phyloP scores from a whole-genome alignment of 2,797 vertebrate species.

The Pangasius macronema region DNA sequence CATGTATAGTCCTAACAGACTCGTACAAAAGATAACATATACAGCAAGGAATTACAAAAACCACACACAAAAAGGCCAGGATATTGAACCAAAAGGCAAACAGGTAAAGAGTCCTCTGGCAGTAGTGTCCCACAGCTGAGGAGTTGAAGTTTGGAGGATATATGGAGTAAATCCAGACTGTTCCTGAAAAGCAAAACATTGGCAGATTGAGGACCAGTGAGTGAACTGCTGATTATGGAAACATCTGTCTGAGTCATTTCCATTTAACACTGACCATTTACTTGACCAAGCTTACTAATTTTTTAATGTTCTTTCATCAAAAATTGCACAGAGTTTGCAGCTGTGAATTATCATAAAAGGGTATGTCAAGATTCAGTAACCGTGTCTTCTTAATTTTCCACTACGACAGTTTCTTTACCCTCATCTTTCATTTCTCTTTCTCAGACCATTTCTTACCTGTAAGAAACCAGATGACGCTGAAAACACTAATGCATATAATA shows the following conservation, averaged over 20 bases:
- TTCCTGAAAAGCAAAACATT: constrained; percentile 58
- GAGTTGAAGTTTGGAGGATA: constrained; percentile 64
- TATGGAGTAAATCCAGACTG: constrained; percentile 74
- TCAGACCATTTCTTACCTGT: constrained; percentile 35
- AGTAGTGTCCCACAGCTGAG: constrained; percentile 51
- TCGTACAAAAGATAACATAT: constrained; percentile 22
- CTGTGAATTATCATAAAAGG: neutral
- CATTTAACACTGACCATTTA: neutral
- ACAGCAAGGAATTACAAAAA: constrained; percentile 26
- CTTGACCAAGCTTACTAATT: neutral
- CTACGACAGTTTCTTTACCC: neutral
- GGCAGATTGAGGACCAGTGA: neutral
- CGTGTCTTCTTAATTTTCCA: neutral
- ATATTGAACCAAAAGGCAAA: constrained; percentile 73
- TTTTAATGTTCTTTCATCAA: neutral
- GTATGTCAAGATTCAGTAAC: neutral
- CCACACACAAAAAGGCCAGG: constrained; percentile 59
- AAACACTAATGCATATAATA: constrained; percentile 9
- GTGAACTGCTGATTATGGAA: neutral
- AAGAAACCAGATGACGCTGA: constrained; percentile 46
- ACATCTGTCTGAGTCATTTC: neutral
- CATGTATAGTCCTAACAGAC: neutral
- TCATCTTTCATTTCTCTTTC: neutral
- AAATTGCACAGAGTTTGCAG: neutral
- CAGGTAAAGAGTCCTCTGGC: constrained; percentile 66